phyloP scores from a whole-genome alignment of 2,797 vertebrate species.

The Rhinella marina region DNA sequence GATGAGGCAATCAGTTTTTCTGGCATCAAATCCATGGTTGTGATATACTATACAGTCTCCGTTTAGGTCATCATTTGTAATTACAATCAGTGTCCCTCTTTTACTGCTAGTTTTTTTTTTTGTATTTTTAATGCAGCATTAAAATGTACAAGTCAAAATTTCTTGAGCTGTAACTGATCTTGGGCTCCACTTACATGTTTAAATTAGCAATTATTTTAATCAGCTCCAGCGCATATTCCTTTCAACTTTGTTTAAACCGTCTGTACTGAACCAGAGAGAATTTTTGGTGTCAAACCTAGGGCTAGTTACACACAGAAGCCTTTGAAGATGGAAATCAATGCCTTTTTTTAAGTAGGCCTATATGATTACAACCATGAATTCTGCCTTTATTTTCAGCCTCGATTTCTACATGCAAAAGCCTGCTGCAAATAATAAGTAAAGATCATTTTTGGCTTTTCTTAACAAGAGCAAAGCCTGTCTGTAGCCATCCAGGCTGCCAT shows the following conservation, averaged over 20 bases:
- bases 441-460: background rate
- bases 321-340: slow-evolving; percentile 46
- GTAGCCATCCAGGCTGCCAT: background rate
- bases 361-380: slow-evolving; percentile 38
- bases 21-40: background rate
- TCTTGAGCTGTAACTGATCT: slow-evolving; percentile 3
- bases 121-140: slow-evolving; percentile 1
- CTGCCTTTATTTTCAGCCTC: slow-evolving; percentile 16
- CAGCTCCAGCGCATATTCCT: slow-evolving; percentile 32
- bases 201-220: slow-evolving; percentile 51
- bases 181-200: slow-evolving; percentile 23
- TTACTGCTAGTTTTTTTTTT: background rate
- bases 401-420: slow-evolving; percentile 4
- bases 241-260: slow-evolving; percentile 40
- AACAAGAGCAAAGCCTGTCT: background rate
- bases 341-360: slow-evolving; percentile 16
- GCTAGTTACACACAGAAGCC: slow-evolving; percentile 44
- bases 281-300: slow-evolving; percentile 34
- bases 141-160: slow-evolving; percentile 10
- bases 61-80: slow-evolving; percentile 15
- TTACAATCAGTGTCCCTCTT: slow-evolving; percentile 12
- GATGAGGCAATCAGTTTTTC: slow-evolving; percentile 6
- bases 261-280: slow-evolving; percentile 33
- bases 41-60: background rate
- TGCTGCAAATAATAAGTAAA: background rate